These are phyloP conservation scores for Megaustenia siamemsis DNA, from an alignment of 2,888 invertebrate genomes.

Conservation along the genomic window DNA sequence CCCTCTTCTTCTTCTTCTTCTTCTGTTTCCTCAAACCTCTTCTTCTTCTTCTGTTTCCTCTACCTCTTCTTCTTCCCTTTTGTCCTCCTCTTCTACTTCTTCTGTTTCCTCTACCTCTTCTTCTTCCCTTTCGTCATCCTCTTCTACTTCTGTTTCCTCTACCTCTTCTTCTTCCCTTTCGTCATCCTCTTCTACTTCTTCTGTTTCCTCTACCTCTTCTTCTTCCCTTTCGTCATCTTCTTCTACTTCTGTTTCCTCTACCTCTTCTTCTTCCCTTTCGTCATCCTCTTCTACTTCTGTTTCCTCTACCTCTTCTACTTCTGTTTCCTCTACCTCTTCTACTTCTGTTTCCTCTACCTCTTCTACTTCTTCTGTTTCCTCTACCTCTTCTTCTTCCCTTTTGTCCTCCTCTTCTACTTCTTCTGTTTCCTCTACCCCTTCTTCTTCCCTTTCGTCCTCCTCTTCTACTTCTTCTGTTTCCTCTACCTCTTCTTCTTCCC, in stretches of 20 bases:
- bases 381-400: too few relatives aligned
- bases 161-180: not conserved
- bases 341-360: not conserved
- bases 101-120: too few relatives aligned
- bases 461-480: too few relatives aligned
- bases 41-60: too few relatives aligned
- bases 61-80: too few relatives aligned
- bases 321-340: not conserved
- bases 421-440: too few relatives aligned
- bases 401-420: too few relatives aligned
- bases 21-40: not conserved
- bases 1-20: not conserved
- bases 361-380: not conserved
- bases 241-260: not conserved
- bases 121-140: not conserved
- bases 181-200: not conserved
- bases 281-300: not conserved
- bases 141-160: not conserved
- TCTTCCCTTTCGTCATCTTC: too few relatives aligned
- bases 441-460: not conserved
- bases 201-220: not conserved
- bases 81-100: too few relatives aligned
- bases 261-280: slow-evolving; percentile 8
- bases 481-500: too few relatives aligned
- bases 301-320: not conserved